phyloP scores from a whole-genome alignment of 2,113 vertebrate species.

The Myotis brandtii region DNA sequence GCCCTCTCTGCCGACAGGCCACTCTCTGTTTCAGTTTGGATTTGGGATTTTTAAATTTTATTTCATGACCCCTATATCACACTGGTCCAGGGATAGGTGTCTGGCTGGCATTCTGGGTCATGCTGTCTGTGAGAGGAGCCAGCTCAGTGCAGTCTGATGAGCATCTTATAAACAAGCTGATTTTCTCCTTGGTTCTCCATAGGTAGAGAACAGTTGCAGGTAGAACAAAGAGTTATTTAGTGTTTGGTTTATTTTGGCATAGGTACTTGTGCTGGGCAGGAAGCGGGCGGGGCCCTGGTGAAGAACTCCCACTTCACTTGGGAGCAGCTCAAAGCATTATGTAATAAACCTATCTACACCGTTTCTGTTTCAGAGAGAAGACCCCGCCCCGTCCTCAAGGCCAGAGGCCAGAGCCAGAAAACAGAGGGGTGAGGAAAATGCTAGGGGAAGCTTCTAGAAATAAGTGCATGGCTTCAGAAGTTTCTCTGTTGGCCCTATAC shows the following conservation, averaged over 20 bases:
- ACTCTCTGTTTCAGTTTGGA: neutral
- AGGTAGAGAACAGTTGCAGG: neutral
- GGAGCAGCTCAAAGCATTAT: neutral
- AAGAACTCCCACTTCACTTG: neutral
- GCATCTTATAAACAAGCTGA: neutral
- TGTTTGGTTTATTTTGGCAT: conserved; percentile 5
- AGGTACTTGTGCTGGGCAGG: neutral
- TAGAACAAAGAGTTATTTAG: conserved; percentile 2
- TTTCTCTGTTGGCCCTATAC: conserved; percentile 7
- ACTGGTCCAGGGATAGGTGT: neutral
- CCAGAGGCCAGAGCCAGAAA: conserved; percentile 98
- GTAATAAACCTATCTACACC: neutral
- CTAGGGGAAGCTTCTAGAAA: conserved; percentile 42
- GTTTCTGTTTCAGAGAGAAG: conserved; percentile 91
- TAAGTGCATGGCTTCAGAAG: conserved; percentile 29
- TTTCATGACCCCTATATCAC: neutral
- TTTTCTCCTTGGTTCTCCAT: neutral
- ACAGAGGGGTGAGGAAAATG: conserved; percentile 93
- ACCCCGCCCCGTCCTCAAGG: conserved; percentile 98
- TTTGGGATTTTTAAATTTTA: neutral
- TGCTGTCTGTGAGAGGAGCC: neutral
- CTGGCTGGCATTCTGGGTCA: neutral
- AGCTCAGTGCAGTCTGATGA: neutral
- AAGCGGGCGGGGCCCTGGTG: neutral
- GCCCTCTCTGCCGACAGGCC: neutral